Base-by-base conservation (phyloP, 1,140 invertebrate species). In the Drosophila trapezifrons region DNA sequence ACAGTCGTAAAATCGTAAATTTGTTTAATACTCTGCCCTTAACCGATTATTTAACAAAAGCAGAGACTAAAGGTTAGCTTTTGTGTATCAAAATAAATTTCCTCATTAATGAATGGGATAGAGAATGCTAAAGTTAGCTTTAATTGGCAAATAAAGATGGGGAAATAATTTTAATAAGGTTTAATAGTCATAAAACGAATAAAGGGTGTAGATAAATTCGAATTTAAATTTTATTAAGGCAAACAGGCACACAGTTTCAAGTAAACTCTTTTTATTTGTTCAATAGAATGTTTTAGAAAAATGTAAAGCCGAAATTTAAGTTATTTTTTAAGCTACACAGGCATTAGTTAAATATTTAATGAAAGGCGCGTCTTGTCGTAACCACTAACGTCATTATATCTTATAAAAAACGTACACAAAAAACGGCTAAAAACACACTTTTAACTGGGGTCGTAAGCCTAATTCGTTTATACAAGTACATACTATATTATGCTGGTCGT, bases 341-440 rank as follows among this genome's bases (percentile, higher is more conserved):
- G 15, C 29, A 52, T 52, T 52, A 35, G 49, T 52, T 52, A 20
- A 52, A 37, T 35, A 52, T 52, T 52, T 10, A 15, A 51, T 9
- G 49, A 52, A 52, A 52, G 49, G 29, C 49, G 29, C 29, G 49
- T 52, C 29, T 15, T 35, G 29, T 52, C 3, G 12, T 51, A 51
- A 32, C 17, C 27, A 32, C 27, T 51, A 51, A 13, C 17, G 27
- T 51, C 17, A 52, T 37, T 54, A 37, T n/a, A 54, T 54, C 18
- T 54, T 37, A 37, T 54, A 54, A 54, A 54, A 52, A 54, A 37
- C 27, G 51, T 54, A 54, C 51, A 37, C 51, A 54, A 37, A 29
- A 52, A 37, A 54, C 51, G 29, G 51, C 51, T 54, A 54, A 54
- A 52, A 54, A 54, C 51, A 54, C 32, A 20, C 51, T 22, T 52